phyloP scores from a whole-genome alignment of 2,797 vertebrate species.

The Odontamblyopus rebecca region DNA sequence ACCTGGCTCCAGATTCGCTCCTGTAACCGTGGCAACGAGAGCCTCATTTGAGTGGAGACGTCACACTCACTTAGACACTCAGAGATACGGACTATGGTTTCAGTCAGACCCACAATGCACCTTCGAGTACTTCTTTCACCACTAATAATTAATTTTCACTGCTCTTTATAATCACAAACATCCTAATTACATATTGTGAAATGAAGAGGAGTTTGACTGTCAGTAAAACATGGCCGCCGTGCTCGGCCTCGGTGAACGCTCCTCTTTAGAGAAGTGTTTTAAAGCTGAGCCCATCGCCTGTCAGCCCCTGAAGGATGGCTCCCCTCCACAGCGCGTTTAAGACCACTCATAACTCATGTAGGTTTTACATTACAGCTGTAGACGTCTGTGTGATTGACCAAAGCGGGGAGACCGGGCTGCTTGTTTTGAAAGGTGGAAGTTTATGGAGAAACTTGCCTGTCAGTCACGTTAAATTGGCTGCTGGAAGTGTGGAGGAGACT shows the following conservation, averaged over 20 bases:
- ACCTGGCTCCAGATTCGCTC: no score
- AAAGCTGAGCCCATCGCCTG: not conserved
- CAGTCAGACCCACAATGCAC: no score
- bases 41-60: no score
- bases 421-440: conserved; percentile 44
- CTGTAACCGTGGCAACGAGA: no score
- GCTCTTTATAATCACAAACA: not conserved
- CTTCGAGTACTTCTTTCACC: no score
- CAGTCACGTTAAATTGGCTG: conserved; percentile 64
- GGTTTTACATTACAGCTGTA: conserved; percentile 25
- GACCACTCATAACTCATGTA: conserved; percentile 23
- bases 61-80: no score
- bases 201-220: not conserved
- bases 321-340: conserved; percentile 2
- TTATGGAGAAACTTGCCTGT: conserved; percentile 46
- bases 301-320: conserved; percentile 21
- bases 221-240: not conserved
- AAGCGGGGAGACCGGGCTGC: conserved; percentile 24
- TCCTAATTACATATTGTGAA: not conserved
- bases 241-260: not conserved
- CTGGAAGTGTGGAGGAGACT: conserved; percentile 31
- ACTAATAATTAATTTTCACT: no score
- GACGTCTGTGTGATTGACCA: conserved; percentile 48
- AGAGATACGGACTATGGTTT: no score
- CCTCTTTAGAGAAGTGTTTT: conserved; percentile 9